Percentiles rank a stretch among this genome's conserved stretches.
Evolutionary conservation across 2,797 vertebrate species (phyloP).

Genomic region (Apodemus agrarius): DNA sequence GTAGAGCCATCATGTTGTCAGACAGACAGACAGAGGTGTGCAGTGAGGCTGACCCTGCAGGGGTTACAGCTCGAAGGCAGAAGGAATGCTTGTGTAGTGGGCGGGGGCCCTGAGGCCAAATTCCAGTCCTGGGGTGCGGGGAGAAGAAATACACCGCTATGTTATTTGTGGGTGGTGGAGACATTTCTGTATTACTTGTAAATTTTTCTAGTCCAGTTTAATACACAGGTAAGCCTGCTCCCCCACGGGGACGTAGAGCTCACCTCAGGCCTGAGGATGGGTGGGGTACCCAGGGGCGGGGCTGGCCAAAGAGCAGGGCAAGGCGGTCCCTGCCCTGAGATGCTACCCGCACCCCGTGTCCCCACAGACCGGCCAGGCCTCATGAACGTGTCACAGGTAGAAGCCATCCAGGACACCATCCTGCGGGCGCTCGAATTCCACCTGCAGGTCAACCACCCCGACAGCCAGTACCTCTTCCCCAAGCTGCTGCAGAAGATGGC

Average conservation of each 20-base stretch:
- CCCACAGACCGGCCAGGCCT: slow-evolving; percentile 96
- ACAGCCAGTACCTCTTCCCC: slow-evolving; percentile 97
- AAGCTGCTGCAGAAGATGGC: slow-evolving; percentile 99
- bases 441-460: slow-evolving; percentile 96
- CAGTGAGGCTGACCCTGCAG: background rate
- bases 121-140: too few species aligned
- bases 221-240: too few species aligned
- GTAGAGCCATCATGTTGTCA: background rate
- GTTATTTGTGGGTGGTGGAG: too few species aligned
- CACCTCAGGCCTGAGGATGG: background rate
- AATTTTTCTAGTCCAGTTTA: background rate
- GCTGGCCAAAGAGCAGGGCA: background rate
- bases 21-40: background rate
- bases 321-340: background rate
- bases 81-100: background rate
- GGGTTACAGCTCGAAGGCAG: background rate
- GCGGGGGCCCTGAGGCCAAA: background rate
- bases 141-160: too few species aligned
- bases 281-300: background rate
- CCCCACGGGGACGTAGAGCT: background rate
- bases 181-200: background rate
- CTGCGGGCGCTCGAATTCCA: slow-evolving; percentile 96
- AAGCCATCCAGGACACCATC: slow-evolving; percentile 98
- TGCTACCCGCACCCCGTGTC: background rate
- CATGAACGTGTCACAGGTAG: slow-evolving; percentile 97